Evolutionary conservation across 2,888 invertebrate species (phyloP), one percentile per base, ranked within the genome.

Genomic region (Tetropium fuscum): DNA sequence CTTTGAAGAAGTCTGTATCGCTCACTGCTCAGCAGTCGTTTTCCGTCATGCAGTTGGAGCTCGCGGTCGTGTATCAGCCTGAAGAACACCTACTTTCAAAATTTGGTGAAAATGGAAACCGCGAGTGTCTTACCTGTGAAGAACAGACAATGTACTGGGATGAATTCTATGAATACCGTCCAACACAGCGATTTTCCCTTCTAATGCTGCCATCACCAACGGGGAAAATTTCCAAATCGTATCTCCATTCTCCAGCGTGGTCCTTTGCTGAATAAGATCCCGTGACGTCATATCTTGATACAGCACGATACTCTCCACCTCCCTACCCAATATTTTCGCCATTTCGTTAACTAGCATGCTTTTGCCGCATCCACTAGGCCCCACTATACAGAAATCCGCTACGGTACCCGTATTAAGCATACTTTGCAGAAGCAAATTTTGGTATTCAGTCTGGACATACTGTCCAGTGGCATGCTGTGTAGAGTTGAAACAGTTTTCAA

Each of bases 191-290:
- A 96, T 82, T 74, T 91, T 90, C 1, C 97, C 97, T 44, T 89
- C 87, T 54, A 94, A 78, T 0, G 97, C 97, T 0, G 97, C 97
- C 4, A 88, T 87, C 0, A 98, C 92, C 10, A 98, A 80, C 0
- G 96, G 92, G 0, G 96, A 94, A 76, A 94, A 89, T 73, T 89
- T 87, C 98, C 98, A 98, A n/a, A 94, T 86, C 0, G 98, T 98
- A 78, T 98, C 97, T 0, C 98, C 98, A 64, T 89, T 91, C 11
- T 88, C 86, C 47, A 93, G 83, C 0, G 97, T 98, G 1, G 93
- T 91, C 58, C 98, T 85, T 78, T 97, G 95, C 79, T 98, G 98
- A 10, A 98, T 86, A 59, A 98, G 83, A 80, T 98, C 98, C 53
- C 98, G n/a, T n/a, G n/a, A n/a, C n/a, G n/a, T n/a, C n/a, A n/a